phyloP scores from a whole-genome alignment of 2,113 vertebrate species.

The Crotalus horridus region DNA sequence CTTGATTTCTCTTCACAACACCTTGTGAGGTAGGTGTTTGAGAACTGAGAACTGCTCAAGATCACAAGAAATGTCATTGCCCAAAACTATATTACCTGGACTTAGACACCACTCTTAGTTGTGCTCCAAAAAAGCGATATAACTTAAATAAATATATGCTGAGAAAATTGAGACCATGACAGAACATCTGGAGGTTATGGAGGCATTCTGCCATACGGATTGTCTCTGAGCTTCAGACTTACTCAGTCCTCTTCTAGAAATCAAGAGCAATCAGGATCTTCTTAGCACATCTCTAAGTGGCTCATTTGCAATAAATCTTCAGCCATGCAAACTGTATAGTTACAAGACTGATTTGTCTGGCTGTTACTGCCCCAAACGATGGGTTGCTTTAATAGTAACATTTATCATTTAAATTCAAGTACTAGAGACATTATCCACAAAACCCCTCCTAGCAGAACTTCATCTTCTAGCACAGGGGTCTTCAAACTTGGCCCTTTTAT shows the following conservation, averaged over 20 bases:
- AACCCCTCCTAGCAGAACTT: constrained; percentile 36
- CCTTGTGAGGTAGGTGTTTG: constrained; percentile 35
- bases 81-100: constrained; percentile 8
- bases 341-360: background rate
- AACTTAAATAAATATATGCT: background rate
- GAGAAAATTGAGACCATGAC: background rate
- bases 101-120: background rate
- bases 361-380: background rate
- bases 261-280: constrained; percentile 34
- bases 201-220: constrained; percentile 17
- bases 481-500: too few relatives aligned
- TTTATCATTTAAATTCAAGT: constrained; percentile 18
- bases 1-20: constrained; percentile 47
- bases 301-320: constrained; percentile 23
- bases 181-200: background rate
- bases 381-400: constrained; percentile 4
- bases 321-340: background rate
- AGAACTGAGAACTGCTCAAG: constrained; percentile 21
- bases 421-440: constrained; percentile 24
- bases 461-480: constrained; percentile 11
- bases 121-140: background rate
- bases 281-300: constrained; percentile 44
- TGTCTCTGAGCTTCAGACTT: constrained; percentile 1
- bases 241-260: background rate
- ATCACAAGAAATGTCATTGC: constrained; percentile 33